Evolutionary conservation across 2,113 vertebrate genomes (phyloP).

Genomic region (Fulica atra): DNA sequence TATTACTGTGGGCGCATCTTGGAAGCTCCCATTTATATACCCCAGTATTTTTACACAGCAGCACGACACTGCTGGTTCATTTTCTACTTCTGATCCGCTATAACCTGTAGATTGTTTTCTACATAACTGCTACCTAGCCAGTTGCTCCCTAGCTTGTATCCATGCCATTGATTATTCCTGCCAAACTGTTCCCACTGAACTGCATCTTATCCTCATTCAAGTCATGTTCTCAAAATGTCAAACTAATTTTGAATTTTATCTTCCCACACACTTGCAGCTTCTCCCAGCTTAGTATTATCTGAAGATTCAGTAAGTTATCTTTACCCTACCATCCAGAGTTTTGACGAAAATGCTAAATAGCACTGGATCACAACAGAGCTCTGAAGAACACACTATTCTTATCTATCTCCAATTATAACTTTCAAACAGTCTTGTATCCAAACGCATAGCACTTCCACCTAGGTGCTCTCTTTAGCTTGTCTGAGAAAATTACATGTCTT

Average conservation of each 20-base stretch:
- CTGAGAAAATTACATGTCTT: not conserved
- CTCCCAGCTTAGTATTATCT: constrained; percentile 10
- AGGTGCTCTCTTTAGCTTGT: not conserved
- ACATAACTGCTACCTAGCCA: not conserved
- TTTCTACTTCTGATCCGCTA: not conserved
- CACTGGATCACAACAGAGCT: not conserved
- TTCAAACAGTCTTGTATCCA: not conserved
- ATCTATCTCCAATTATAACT: not conserved
- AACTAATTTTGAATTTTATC: constrained; percentile 30
- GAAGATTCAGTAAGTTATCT: not conserved
- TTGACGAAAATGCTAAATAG: not conserved
- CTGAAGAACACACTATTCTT: not conserved
- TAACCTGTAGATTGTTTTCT: not conserved
- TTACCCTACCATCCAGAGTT: not conserved
- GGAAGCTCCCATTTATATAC: not conserved
- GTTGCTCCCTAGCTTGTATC: not conserved
- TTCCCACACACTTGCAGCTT: constrained; percentile 19
- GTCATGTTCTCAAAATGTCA: constrained; percentile 46
- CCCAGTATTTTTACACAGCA: not conserved
- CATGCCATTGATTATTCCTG: not conserved
- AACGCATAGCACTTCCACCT: not conserved
- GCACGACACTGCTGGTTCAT: not conserved
- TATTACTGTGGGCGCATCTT: not conserved
- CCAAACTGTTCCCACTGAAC: constrained; percentile 7
- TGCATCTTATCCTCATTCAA: not conserved